Base-by-base conservation (phyloP, 2,113 vertebrate species). In the Glaucomys volans region DNA sequence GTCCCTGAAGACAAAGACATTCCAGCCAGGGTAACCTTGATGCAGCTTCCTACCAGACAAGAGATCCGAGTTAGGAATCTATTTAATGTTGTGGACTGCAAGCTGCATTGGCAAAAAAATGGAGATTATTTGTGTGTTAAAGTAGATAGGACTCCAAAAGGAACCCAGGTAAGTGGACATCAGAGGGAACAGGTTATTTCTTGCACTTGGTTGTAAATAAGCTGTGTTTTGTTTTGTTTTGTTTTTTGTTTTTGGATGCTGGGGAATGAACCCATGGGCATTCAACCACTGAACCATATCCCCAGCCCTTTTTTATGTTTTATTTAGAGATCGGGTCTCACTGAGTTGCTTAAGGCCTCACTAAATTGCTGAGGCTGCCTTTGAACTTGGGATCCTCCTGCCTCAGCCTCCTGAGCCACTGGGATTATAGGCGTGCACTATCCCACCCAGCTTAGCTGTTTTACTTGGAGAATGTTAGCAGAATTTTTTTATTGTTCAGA, bases 1-100 rank as follows among this genome's bases (percentile, higher is more conserved):
- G 99, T 99, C 37, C 99, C 99, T 1, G 99, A 99, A 97, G 99
- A 99, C 97, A 99, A 99, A 97, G 99, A 99, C 89, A 99, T 99
- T 96, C 99, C 99, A 30, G 99, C 99, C 59, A 99, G 99, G 95
- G 99, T 99, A 90, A 99, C 99, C 47, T 98, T 99, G 98, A 99
- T 99, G 99, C 99, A 99, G 98, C 96, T 99, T 87, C 99, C 99
- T 24, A 99, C 99, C 76, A 99, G 99, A 76, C 99, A 99, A 93
- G 99, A 99, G 98, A 99, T 99, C 95, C 97, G 99, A 9, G 99
- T 99, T 28, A 98, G 99, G 57, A 99, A 99, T 95, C 98, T 99
- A 40, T 99, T 99, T 98, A 99, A 99, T 0, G 99, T 99, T 0
- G 99, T 99, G 0, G 99, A 99, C 82, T 99, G 99, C 96, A 99